Evolutionary conservation across 2,888 invertebrate species (phyloP), one percentile per base, ranked within the genome.

Genomic region (Diaphora mendica): DNA sequence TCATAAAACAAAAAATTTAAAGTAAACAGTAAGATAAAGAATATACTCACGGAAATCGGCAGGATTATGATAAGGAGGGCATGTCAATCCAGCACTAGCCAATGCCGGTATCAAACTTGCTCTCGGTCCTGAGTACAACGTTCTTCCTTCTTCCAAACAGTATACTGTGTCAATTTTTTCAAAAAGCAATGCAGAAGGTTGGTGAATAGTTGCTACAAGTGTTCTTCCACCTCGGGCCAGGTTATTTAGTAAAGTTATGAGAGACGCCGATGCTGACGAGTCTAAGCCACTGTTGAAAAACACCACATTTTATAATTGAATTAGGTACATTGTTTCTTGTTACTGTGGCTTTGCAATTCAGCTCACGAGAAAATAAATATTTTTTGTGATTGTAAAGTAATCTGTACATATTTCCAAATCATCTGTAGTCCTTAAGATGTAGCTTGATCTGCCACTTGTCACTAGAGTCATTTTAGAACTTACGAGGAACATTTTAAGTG

Each of bases 11-110:
- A 39, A 39, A 11, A 39, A 11, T 11, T 33, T 64, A 33, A 68
- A 3, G 23, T 55, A 42, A 48, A 3, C 13, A 70, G n/a, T n/a
- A 64, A n/a, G n/a, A 59, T 20, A 44, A 67, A 67, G 7, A 30
- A 30, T 48, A 67, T 73, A 96, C 97, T 97, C 95, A 99, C 99
- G 96, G 93, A 98, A 99, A 95, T 99, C 99, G 17, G 99, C 99
- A 0, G 99, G 99, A 91, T 99, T 99, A 93, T 99, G 99, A 89
- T 99, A 99, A 30, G 98, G 96, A 3, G 99, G 99, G 90, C 99
- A 99, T 39, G 96, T 94, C 20, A 99, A 95, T 23, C 97, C 98
- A 59, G 98, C 96, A 17, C 96, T 96, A 11, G 96, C 96, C 72
- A 99, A 94, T 87, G 98, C 98, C 0, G 98, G 97, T 64, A 99